phyloP scores from a whole-genome alignment of 1,140 invertebrate species.

The Aporrectodea caliginosa region DNA sequence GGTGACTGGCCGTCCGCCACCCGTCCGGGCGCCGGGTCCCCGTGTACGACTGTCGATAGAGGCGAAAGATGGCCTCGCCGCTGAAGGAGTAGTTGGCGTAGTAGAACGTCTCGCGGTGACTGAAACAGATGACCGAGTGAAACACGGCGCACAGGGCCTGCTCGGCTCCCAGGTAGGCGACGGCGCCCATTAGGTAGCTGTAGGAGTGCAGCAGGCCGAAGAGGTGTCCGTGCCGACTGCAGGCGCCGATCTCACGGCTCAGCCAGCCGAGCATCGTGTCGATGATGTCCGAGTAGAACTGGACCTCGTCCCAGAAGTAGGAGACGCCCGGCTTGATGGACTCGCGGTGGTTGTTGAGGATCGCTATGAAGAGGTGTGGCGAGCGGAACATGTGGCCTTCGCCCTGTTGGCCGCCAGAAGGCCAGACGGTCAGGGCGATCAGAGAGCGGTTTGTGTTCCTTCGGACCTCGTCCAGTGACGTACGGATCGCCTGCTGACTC shows the following conservation, averaged over 20 bases:
- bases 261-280: constrained; percentile 33
- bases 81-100: constrained; percentile 34
- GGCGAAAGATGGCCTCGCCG: constrained; percentile 29
- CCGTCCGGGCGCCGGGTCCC: not conserved
- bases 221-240: constrained; percentile 10
- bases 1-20: constrained; percentile 20
- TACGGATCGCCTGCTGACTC: not conserved
- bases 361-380: constrained; percentile 27
- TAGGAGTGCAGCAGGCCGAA: constrained; percentile 23
- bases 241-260: not conserved
- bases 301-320: constrained; percentile 33
- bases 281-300: constrained; percentile 32
- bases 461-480: not conserved
- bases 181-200: constrained; percentile 28
- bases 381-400: constrained; percentile 21
- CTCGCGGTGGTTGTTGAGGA: constrained; percentile 23
- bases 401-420: not conserved
- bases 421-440: constrained; percentile 17
- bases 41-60: constrained; percentile 31
- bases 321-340: constrained; percentile 24
- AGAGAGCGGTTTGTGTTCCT: not conserved
- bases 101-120: constrained; percentile 33
- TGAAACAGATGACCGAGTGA: constrained; percentile 32
- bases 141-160: constrained; percentile 32
- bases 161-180: constrained; percentile 33